Base-by-base conservation (phyloP, 2,113 vertebrate genomes). In the Eretmochelys imbricata region DNA sequence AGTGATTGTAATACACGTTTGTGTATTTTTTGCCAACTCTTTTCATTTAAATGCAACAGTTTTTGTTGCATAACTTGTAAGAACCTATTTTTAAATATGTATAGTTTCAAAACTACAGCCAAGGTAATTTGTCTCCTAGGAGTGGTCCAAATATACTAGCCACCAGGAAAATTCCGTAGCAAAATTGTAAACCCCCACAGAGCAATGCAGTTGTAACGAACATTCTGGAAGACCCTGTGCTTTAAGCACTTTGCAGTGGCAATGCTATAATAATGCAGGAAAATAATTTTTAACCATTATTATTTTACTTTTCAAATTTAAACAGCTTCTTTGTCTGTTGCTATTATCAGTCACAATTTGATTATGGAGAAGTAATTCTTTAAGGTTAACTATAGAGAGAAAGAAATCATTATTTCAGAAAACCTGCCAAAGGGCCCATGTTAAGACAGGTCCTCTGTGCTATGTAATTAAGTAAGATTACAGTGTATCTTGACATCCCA, bases 381-480 rank as follows among this genome's bases (percentile, higher is more conserved):
- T 88, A 90, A 96, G 89, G 90, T 97, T 91, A 93, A 94, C 65
- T 35, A 53, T 2, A 85, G 62, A 72, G 51, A 4, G 65, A 38
- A 84, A 82, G 50, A 85, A 72, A 69, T 46, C 62, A 4, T 79
- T 24, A 4, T 79, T 24, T 83, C 24, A 90, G 84, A 88, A 54
- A 93, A 80, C 35, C 48, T 75, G 88, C 86, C 80, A 79, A 31
- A 84, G 65, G 51, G 59, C 80, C 88, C 82, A 29, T 14, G 49
- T 53, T 84, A 49, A 48, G 24, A 82, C 80, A 14, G 2, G 90
- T 86, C 27, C 59, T 80, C 80, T 80, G 38, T 51, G 57, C 51
- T 46, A 8, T 88, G 5, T 86, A 95, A 96, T 90, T 82, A 95
- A 96, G 95, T 88, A 91, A 91, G 65, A 89, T 91, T 90, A 49